Evolutionary conservation across 2,888 invertebrate species (phyloP).

Genomic region (Saturnia pavonia): DNA sequence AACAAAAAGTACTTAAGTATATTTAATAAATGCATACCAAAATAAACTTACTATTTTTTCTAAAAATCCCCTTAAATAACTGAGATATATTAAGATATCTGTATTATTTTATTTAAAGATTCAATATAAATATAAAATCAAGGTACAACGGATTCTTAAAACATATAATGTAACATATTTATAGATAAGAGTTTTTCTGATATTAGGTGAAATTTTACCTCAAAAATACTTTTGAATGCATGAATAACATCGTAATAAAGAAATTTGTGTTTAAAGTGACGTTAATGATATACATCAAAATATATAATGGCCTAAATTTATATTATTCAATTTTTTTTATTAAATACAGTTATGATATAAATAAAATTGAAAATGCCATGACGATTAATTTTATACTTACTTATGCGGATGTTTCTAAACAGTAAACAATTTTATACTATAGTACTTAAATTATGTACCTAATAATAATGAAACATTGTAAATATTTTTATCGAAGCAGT

Average conservation of each 20-base stretch:
- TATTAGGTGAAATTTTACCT: not conserved
- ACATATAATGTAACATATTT: not conserved
- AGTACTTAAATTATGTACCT: not conserved
- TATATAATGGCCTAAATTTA: conserved; percentile 1
- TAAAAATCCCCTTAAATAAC: not conserved
- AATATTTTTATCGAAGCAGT: conserved; percentile 63
- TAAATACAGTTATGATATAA: not conserved
- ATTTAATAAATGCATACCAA: not conserved
- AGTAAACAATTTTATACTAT: not conserved
- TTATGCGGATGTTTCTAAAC: not conserved
- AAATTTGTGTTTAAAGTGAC: not conserved
- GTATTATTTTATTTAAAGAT: not conserved
- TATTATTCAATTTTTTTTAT: not conserved
- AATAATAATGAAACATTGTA: conserved; percentile 58
- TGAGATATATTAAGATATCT: not conserved
- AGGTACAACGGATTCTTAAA: not conserved
- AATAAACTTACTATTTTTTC: not conserved
- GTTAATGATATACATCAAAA: not conserved
- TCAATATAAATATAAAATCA: not conserved
- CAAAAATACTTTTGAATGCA: not conserved
- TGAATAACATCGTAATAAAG: not conserved
- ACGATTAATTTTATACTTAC: conserved; percentile 3
- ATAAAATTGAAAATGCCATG: not conserved
- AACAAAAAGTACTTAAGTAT: conserved; percentile 28
- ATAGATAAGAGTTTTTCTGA: not conserved